phyloP scores from a whole-genome alignment of 2,797 vertebrate genomes.

The Chaenodraco wilsoni region DNA sequence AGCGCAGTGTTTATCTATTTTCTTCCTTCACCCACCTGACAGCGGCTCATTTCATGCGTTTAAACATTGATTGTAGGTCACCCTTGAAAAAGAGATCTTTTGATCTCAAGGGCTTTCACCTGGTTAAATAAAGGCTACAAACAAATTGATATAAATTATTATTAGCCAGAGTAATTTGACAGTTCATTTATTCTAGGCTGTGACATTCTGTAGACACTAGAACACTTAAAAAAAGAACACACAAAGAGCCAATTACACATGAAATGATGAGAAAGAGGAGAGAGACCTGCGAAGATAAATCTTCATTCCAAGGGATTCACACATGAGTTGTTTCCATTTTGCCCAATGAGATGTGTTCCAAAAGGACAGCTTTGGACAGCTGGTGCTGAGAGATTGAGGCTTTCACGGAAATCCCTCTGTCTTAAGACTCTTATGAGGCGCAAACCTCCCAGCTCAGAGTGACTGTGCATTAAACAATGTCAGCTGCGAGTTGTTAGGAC shows the following conservation, averaged over 20 bases:
- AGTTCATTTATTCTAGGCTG: not conserved
- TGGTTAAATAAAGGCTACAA: too few species aligned
- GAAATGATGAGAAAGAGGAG: slow-evolving; percentile 32
- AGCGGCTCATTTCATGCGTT: too few species aligned
- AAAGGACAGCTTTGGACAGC: slow-evolving; percentile 58
- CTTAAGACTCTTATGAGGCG: slow-evolving; percentile 50
- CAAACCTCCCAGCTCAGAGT: slow-evolving; percentile 57
- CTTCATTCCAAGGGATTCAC: slow-evolving; percentile 45
- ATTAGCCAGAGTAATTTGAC: not conserved
- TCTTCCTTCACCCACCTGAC: not conserved
- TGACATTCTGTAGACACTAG: not conserved
- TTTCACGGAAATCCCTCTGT: slow-evolving; percentile 58
- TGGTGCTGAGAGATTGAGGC: slow-evolving; percentile 59
- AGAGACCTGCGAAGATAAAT: slow-evolving; percentile 41
- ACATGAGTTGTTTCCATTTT: slow-evolving; percentile 53
- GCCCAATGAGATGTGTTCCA: slow-evolving; percentile 49
- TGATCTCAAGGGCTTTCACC: too few species aligned
- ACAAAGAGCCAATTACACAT: slow-evolving; percentile 42
- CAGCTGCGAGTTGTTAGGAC: slow-evolving; percentile 41
- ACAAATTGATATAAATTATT: not conserved
- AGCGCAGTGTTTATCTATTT: not conserved
- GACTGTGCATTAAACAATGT: slow-evolving; percentile 45
- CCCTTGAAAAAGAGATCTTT: too few species aligned
- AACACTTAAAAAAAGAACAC: slow-evolving; percentile 23
- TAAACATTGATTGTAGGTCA: too few species aligned